Evolutionary conservation across 2,113 vertebrate genomes (phyloP).

Genomic region (Malurus melanocephalus): DNA sequence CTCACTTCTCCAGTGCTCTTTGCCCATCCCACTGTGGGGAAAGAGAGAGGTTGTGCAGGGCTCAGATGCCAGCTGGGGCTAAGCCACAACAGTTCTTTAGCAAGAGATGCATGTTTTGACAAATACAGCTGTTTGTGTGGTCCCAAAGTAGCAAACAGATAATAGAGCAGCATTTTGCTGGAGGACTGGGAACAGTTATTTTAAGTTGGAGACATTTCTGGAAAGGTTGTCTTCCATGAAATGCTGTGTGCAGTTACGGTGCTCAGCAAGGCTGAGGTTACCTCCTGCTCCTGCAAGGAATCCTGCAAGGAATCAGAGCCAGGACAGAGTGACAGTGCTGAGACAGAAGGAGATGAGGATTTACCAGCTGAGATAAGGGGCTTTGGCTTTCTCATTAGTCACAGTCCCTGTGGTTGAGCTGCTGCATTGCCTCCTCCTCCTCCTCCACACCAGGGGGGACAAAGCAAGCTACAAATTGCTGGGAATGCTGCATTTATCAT

Average conservation of each 20-base stretch:
- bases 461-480: neutral
- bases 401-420: neutral
- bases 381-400: conserved; percentile 39
- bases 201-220: conserved; percentile 15
- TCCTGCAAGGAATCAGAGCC: neutral
- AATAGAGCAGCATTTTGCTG: conserved; percentile 14
- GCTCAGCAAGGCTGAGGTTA: neutral
- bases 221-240: neutral
- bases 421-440: neutral
- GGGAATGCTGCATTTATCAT: neutral
- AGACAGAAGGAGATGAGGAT: conserved; percentile 27
- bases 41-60: neutral
- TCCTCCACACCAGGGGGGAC: neutral
- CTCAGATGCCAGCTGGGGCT: neutral
- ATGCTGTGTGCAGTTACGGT: neutral
- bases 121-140: neutral
- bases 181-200: conserved; percentile 15
- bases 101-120: neutral
- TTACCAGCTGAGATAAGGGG: conserved; percentile 43
- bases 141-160: neutral
- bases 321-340: neutral
- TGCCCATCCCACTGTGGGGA: neutral
- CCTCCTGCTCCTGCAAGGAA: neutral
- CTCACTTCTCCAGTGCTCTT: neutral
- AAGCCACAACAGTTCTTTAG: neutral